Evolutionary conservation across 2,888 invertebrate genomes (phyloP).

Genomic region (Tenthredo amoena): DNA sequence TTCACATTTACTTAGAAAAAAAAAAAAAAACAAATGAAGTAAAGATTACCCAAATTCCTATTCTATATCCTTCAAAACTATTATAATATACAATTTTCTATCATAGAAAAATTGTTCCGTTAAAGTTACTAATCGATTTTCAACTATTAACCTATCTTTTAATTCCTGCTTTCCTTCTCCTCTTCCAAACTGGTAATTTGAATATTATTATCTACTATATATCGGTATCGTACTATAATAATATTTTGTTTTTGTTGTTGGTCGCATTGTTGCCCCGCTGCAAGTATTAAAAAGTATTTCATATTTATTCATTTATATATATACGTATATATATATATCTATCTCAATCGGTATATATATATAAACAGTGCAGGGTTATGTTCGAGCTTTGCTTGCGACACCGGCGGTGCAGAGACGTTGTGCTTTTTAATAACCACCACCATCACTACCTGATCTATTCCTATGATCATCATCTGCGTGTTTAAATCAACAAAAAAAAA

Average conservation of each 20-base stretch:
- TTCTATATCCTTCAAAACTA: no score
- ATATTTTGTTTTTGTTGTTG: constrained; percentile 34
- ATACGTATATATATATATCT: constrained; percentile 6
- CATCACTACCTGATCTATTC: not conserved
- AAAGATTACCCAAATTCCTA: no score
- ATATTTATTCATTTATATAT: constrained; percentile 11
- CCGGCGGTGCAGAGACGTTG: constrained; percentile 48
- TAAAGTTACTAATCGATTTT: no score
- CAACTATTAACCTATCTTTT: not conserved
- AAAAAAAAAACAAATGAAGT: no score
- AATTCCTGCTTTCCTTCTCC: not conserved
- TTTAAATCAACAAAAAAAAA: not conserved
- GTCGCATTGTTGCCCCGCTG: constrained; percentile 31
- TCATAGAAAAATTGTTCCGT: no score
- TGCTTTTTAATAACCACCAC: constrained; percentile 41
- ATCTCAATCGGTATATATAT: not conserved
- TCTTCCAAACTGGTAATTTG: not conserved
- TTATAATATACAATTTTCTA: no score
- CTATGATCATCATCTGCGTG: constrained; percentile 4
- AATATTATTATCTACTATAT: not conserved
- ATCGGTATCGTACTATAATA: not conserved
- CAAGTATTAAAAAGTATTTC: not conserved
- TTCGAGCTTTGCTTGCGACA: constrained; percentile 51
- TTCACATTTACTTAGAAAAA: no score
- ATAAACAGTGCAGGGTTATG: constrained; percentile 42